Evolutionary conservation across 2,797 vertebrate genomes (phyloP).

Genomic region (Sylvilagus floridanus): DNA sequence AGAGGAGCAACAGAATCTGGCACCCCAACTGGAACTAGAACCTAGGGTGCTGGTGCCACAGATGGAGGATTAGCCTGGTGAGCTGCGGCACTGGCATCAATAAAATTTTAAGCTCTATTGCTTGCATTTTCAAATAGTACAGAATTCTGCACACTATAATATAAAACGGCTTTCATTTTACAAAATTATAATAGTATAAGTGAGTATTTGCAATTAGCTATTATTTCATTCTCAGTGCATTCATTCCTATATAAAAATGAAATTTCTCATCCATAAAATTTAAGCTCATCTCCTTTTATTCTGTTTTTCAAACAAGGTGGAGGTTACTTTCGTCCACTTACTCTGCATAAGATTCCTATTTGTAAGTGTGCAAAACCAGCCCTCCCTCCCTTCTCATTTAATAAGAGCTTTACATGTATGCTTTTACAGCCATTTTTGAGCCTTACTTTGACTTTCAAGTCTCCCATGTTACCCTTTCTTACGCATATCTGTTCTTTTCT

Average conservation of each 20-base stretch:
- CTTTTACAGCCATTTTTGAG: conserved; percentile 3
- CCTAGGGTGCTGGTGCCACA: too few species aligned
- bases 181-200: not conserved
- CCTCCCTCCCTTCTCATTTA: not conserved
- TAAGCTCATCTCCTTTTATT: not conserved
- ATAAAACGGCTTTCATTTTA: not conserved
- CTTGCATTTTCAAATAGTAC: not conserved
- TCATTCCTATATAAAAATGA: not conserved
- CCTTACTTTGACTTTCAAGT: not conserved
- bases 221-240: conserved; percentile 3
- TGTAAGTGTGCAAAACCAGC: not conserved
- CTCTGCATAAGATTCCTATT: not conserved
- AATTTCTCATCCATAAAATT: not conserved
- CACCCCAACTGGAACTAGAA: too few species aligned
- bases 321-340: not conserved
- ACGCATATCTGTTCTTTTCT: not conserved
- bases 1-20: too few species aligned
- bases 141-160: not conserved
- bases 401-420: not conserved
- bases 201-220: not conserved
- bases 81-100: too few species aligned
- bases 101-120: not conserved
- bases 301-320: not conserved
- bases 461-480: not conserved
- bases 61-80: too few species aligned